Percentiles rank a stretch among this genome's conserved stretches.
These are phyloP conservation scores for Epinephelus coioides DNA, from an alignment of 2,797 vertebrate species.

Conservation along the genomic window DNA sequence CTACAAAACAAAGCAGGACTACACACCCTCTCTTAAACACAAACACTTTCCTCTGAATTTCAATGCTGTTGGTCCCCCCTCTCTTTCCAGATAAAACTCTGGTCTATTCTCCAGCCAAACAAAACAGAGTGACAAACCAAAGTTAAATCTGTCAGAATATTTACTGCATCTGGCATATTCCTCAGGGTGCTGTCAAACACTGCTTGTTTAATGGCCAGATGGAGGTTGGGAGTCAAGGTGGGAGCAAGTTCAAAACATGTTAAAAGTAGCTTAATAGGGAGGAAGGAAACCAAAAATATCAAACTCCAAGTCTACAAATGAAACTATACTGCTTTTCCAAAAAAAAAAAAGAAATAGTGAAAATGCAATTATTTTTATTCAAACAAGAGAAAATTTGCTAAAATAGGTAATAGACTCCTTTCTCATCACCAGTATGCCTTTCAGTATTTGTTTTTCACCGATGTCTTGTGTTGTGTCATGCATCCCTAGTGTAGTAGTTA, in stretches of 20 bases:
- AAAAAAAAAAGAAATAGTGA: no score
- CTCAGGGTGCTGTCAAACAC: constrained; percentile 6
- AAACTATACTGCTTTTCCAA: no score
- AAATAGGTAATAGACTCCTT: no score
- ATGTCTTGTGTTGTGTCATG: no score
- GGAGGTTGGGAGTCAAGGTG: neutral
- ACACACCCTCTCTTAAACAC: neutral
- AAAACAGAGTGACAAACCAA: constrained; percentile 1
- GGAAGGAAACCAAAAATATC: no score
- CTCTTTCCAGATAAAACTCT: constrained; percentile 2
- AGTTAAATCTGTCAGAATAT: neutral
- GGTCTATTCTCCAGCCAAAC: neutral
- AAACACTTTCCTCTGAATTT: neutral
- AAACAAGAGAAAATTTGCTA: no score
- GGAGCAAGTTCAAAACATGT: neutral
- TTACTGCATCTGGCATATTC: constrained; percentile 8
- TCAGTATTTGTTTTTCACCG: no score
- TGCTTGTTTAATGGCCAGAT: constrained; percentile 3
- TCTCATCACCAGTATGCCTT: no score
- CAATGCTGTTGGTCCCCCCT: constrained; percentile 1
- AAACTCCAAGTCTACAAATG: no score
- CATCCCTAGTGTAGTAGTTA: no score
- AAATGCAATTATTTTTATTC: no score
- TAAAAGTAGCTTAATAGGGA: no score
- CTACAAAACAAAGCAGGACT: neutral